Evolutionary conservation across 64 coral and sea anemone genomes (phyloP).

Genomic region (Hydrozoanthus tunicans): DNA sequence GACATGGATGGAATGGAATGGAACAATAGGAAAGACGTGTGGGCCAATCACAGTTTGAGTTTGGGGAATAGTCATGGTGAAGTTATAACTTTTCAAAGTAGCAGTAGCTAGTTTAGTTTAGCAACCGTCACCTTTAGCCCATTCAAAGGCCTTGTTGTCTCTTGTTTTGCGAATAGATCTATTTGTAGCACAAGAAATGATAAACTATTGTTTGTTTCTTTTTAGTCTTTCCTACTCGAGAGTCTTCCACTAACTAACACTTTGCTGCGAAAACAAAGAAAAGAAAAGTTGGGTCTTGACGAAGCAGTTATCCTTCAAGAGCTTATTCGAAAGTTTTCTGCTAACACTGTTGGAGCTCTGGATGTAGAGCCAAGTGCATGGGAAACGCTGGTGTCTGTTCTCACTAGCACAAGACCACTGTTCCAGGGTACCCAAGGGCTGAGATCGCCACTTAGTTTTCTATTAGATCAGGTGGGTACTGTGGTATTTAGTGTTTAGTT

Average conservation of each 20-base stretch:
- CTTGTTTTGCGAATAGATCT: background rate
- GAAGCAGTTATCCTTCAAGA: slow-evolving; percentile 66
- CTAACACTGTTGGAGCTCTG: slow-evolving; percentile 45
- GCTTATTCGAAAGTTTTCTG: slow-evolving; percentile 59
- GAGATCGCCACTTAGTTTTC: slow-evolving; percentile 28
- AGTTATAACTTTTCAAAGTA: no score
- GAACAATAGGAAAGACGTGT: no score
- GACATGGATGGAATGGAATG: no score
- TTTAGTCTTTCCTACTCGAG: slow-evolving; percentile 9
- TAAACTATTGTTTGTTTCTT: background rate
- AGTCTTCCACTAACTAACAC: slow-evolving; percentile 22
- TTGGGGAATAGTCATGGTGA: no score
- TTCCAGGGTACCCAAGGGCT: background rate
- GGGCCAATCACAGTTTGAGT: no score
- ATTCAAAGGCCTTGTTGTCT: no score
- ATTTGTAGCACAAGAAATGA: background rate
- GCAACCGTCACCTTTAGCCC: no score
- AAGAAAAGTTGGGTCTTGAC: slow-evolving; percentile 43
- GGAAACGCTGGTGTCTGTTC: slow-evolving; percentile 23
- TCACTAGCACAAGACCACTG: background rate
- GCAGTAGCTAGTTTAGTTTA: no score
- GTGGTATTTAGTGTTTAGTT: background rate
- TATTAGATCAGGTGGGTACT: slow-evolving; percentile 25
- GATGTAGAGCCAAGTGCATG: slow-evolving; percentile 43
- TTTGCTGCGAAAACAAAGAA: slow-evolving; percentile 14